Base-by-base conservation (phyloP, 2,888 invertebrate genomes). In the Drepana falcataria region DNA sequence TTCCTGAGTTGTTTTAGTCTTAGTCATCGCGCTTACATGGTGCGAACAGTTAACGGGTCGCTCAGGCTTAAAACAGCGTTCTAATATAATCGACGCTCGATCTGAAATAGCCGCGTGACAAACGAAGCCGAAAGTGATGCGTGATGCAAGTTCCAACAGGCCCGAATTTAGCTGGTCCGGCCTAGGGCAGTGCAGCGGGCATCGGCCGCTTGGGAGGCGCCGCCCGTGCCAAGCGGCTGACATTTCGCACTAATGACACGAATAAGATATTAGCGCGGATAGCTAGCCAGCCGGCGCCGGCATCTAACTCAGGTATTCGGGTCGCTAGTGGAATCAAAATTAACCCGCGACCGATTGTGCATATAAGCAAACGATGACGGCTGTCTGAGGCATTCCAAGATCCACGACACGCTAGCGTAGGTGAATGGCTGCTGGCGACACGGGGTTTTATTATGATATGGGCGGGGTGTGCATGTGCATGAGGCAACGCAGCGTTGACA, bases 201-300 rank as follows among this genome's bases (percentile, higher is more conserved):
- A 70, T 77, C 65, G 82, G 75, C 81, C 81, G 85, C 74, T 72
- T 77, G 69, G 76, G 74, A 75, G 69, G 70, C 75, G 73, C 73
- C 73, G 75, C 71, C 63, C 75, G 71, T 89, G 90, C 90, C 90
- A 90, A 90, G 77, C 83, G 75, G 82, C 80, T 90, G 90, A 87
- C 90, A 91, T 90, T 91, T 91, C 81, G 88, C 87, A 79, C 89
- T 86, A 88, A 88, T 88, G 90, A 89, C 90, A 89, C 88, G 81
- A 88, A 89, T 89, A 87, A 89, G 89, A 90, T 88, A 90, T 89
- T 87, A 86, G 85, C 84, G 81, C 83, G 81, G 85, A 87, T 87
- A 85, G 81, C 73, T 73, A 71, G 73, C 72, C 75, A 74, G 68
- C 69, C 75, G 76, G 69, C 75, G 77, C 73, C 77, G 77, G 71